Conservation (phyloP, 1,140 invertebrate species). For the Meloidogyne hapla region DNA sequence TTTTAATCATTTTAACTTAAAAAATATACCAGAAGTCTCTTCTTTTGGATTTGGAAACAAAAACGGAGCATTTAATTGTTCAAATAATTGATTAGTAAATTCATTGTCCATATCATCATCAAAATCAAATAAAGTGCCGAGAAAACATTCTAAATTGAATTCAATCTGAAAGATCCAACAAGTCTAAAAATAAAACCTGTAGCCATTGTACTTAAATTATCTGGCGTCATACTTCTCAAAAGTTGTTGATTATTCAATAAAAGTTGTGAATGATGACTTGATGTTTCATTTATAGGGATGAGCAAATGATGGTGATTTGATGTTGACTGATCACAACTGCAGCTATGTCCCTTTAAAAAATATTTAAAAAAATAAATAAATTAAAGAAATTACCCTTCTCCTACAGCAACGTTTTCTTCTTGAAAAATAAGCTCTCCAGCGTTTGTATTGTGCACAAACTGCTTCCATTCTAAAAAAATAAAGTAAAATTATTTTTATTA, state of each 20-base stretch:
- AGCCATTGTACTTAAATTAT: slow-evolving; percentile 44
- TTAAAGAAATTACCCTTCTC: slow-evolving; percentile 45
- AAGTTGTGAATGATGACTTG: slow-evolving; percentile 1
- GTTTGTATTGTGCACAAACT: slow-evolving; percentile 97
- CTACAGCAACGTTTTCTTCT: slow-evolving; percentile 48
- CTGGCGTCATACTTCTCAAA: slow-evolving; percentile 56
- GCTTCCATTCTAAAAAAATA: slow-evolving; percentile 74
- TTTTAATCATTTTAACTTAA: not conserved
- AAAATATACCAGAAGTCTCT: slow-evolving; percentile 44
- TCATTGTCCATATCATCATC: slow-evolving; percentile 59
- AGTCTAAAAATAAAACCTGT: slow-evolving; percentile 6
- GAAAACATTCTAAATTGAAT: slow-evolving; percentile 2
- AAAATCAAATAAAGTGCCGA: slow-evolving; percentile 31
- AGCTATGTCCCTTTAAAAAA: slow-evolving; percentile 50
- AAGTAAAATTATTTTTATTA: not conserved
- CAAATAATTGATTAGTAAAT: slow-evolving; percentile 65
- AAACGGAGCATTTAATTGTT: slow-evolving; percentile 80
- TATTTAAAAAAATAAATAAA: not conserved
- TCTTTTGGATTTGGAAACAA: slow-evolving; percentile 93
- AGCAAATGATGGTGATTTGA: not conserved
- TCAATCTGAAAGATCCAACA: slow-evolving; percentile 12
- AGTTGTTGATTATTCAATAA: slow-evolving; percentile 30
- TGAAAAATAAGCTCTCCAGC: slow-evolving; percentile 76
- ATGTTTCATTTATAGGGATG: not conserved
- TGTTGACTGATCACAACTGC: slow-evolving; percentile 42